Percentiles rank a stretch among this genome's conserved stretches.
These are phyloP conservation scores for Harpagus bidentatus DNA, from an alignment of 2,113 vertebrate species.

Conservation along the genomic window DNA sequence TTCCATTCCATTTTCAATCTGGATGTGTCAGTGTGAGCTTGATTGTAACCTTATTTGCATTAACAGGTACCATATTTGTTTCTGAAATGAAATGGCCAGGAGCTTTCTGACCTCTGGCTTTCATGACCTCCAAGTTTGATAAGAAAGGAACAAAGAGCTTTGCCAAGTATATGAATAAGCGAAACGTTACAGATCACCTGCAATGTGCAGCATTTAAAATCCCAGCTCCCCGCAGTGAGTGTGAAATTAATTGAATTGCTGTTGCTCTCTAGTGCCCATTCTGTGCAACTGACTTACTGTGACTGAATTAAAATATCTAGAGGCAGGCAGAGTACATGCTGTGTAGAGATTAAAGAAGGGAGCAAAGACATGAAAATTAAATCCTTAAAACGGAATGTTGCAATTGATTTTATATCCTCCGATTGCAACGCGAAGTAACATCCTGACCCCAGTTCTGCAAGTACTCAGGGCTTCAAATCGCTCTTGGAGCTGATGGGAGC, in stretches of 20 bases:
- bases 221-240: slow-evolving; percentile 37
- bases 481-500: neutral
- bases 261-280: slow-evolving; percentile 61
- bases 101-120: slow-evolving; percentile 42
- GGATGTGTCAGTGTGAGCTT: slow-evolving; percentile 15
- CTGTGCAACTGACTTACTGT: slow-evolving; percentile 59
- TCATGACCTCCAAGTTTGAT: slow-evolving; percentile 1
- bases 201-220: slow-evolving; percentile 52
- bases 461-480: neutral
- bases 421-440: neutral
- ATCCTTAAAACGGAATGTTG: slow-evolving; percentile 40
- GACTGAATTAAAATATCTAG: slow-evolving; percentile 63
- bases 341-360: slow-evolving; percentile 65
- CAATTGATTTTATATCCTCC: slow-evolving; percentile 40
- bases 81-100: slow-evolving; percentile 24
- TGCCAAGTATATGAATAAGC: neutral
- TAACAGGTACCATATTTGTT: slow-evolving; percentile 2
- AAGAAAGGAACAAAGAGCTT: slow-evolving; percentile 37
- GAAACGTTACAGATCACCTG: slow-evolving; percentile 50
- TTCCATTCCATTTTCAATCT: slow-evolving; percentile 3
- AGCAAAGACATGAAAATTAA: slow-evolving; percentile 54
- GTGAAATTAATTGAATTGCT: slow-evolving; percentile 66
- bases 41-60: neutral
- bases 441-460: slow-evolving; percentile 5
- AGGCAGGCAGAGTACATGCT: slow-evolving; percentile 61